Percentiles rank a stretch among this genome's conserved stretches.
Evolutionary conservation across 2,113 vertebrate genomes (phyloP).

Genomic region (Arenaria interpres): DNA sequence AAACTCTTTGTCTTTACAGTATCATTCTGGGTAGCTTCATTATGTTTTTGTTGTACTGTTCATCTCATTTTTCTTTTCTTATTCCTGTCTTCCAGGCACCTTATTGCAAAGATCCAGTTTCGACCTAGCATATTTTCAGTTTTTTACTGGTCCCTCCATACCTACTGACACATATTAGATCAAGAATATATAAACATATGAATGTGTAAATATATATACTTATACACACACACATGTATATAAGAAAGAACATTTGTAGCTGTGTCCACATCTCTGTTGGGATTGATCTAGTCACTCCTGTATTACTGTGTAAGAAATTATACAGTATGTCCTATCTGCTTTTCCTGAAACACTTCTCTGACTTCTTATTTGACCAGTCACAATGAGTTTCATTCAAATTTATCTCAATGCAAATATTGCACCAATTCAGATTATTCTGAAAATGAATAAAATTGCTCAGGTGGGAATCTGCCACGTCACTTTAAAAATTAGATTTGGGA

Average conservation of each 20-base stretch:
- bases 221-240: neutral
- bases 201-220: neutral
- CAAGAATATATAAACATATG: neutral
- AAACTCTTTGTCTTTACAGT: neutral
- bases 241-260: neutral
- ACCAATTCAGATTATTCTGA: neutral
- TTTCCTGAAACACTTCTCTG: neutral
- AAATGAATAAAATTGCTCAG: neutral
- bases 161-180: neutral
- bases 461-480: neutral
- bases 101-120: neutral
- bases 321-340: neutral
- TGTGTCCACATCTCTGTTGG: fast-evolving
- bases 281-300: neutral
- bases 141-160: neutral
- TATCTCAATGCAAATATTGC: neutral
- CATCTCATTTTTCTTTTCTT: neutral
- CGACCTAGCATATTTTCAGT: neutral
- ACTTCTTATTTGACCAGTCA: neutral
- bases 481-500: neutral
- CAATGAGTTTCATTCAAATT: neutral
- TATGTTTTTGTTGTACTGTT: neutral
- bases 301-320: neutral
- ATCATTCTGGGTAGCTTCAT: neutral
- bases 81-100: neutral